Base-by-base conservation (phyloP, 2,113 vertebrate species). In the Pipra filicauda region DNA sequence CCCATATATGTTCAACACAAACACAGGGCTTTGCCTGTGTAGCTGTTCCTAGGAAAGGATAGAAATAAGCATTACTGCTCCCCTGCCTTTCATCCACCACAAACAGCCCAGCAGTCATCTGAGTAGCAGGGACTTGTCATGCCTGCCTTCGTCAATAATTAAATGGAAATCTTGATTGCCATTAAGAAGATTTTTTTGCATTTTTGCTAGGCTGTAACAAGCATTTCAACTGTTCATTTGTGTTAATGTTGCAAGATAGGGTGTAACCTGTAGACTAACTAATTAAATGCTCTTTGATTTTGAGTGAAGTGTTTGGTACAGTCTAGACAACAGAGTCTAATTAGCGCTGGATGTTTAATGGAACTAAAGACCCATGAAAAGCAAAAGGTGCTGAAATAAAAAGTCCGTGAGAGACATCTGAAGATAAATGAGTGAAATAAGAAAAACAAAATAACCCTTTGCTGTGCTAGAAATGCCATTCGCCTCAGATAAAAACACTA, bases 281-380 rank as follows among this genome's bases (percentile, higher is more conserved):
- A 97, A 98, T 97, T 97, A 97, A 96, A 92, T 95, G 94, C 89
- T 96, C 96, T 98, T 97, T 96, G 93, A 97, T 97, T 96, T 96
- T 97, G 93, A 97, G 82, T 87, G 85, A 98, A 97, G 89, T 96
- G 96, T 95, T 95, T 89, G 93, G 88, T 96, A 95, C 70, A 86
- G 91, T 93, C 96, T 95, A 96, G 97, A 95, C 95, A 95, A 88
- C 78, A 93, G 93, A 74, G 84, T 79, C 94, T 95, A 97, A 97
- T 98, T 97, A 97, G 85, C 17, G 8, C 92, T 96, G 89, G 91
- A 92, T 95, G 92, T 88, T 97, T 97, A 95, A 97, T 96, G 95
- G 91, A 97, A 72, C 91, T 95, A 93, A 72, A 96, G 92, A 96
- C 88, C 74, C 93, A 86, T 95, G 88, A 95, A 93, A 96, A 96